phyloP scores from a whole-genome alignment of 2,888 invertebrate species.

The Lasioglossum marginatum region DNA sequence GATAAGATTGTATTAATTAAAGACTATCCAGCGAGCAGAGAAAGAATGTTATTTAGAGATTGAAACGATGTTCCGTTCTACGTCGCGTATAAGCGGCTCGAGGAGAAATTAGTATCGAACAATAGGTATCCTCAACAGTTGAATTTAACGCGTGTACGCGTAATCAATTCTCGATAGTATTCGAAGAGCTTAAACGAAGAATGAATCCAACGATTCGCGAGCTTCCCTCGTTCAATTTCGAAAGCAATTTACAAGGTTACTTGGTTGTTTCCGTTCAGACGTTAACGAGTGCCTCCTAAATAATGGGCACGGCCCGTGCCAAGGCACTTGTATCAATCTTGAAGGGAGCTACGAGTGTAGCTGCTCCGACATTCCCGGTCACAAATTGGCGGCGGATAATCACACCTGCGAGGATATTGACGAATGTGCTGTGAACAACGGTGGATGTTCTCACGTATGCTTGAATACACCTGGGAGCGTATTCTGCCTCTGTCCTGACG shows the following conservation, averaged over 20 bases:
- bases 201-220: background rate
- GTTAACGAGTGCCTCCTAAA: conserved; percentile 88
- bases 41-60: background rate
- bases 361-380: conserved; percentile 87
- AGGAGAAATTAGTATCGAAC: background rate
- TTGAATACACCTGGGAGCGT: conserved; percentile 86
- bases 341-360: conserved; percentile 87
- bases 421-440: conserved; percentile 86
- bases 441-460: conserved; percentile 87
- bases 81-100: background rate
- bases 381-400: conserved; percentile 86
- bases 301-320: conserved; percentile 88
- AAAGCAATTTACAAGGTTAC: conserved; percentile 33
- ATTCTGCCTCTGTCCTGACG: conserved; percentile 81
- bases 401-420: conserved; percentile 86
- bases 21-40: background rate
- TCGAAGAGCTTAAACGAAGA: background rate
- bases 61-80: background rate
- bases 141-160: background rate
- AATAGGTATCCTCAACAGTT: background rate
- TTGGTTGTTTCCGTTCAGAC: conserved; percentile 81
- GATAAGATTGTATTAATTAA: background rate
- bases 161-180: background rate
- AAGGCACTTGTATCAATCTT: conserved; percentile 87
- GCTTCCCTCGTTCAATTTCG: background rate